phyloP scores from a whole-genome alignment of 1,140 invertebrate genomes.

The Venturia canescens region DNA sequence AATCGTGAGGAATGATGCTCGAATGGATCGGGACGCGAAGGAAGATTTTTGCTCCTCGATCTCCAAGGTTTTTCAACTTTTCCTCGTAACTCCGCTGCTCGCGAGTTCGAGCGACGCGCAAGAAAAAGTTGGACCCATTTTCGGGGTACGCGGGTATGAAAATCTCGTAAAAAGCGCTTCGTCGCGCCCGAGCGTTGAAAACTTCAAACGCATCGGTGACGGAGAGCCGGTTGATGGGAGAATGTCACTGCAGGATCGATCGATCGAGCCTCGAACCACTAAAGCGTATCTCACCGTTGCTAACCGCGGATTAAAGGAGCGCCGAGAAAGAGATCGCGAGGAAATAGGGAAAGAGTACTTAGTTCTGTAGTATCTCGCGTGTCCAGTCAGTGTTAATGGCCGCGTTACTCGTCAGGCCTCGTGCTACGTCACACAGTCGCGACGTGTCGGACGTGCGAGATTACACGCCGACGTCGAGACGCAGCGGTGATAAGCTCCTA shows the following conservation, averaged over 20 bases:
- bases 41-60: no score
- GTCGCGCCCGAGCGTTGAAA: no score
- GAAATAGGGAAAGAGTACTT: neutral
- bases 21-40: no score
- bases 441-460: neutral
- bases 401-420: neutral
- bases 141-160: no score
- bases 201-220: no score
- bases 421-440: conserved; percentile 13
- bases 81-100: no score
- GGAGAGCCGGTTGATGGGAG: no score
- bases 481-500: conserved; percentile 19
- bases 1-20: no score
- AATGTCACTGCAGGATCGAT: neutral
- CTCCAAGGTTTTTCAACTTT: no score
- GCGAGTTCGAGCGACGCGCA: no score
- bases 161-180: no score
- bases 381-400: conserved; percentile 21
- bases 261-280: neutral
- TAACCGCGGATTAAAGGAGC: neutral
- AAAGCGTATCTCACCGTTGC: neutral
- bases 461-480: conserved; percentile 25
- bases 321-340: neutral
- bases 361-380: conserved; percentile 22
- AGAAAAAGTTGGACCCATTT: no score